phyloP scores from a whole-genome alignment of 2,797 vertebrate species.

The Enteromius treurensis region DNA sequence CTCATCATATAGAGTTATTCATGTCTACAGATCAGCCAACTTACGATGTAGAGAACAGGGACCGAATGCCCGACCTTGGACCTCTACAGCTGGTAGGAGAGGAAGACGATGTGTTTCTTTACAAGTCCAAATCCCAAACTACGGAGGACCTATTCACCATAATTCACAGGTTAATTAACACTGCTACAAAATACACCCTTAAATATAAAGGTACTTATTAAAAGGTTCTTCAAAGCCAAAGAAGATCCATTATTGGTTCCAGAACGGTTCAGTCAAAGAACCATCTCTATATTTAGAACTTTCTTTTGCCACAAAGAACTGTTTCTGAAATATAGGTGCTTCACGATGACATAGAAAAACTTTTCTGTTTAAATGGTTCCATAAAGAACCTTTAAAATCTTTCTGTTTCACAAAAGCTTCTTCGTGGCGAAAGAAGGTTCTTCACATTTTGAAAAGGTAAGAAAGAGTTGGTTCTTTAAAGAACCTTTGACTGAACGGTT shows the following conservation, averaged over 20 bases:
- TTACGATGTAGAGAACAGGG: slow-evolving; percentile 29
- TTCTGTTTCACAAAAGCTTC: too few relatives aligned
- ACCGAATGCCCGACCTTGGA: slow-evolving; percentile 52
- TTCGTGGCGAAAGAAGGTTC: background rate
- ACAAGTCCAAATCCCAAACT: slow-evolving; percentile 72
- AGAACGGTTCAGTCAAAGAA: background rate
- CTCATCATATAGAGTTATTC: background rate
- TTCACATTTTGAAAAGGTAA: too few relatives aligned
- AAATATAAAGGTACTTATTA: background rate
- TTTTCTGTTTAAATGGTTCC: too few relatives aligned
- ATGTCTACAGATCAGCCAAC: slow-evolving; percentile 43
- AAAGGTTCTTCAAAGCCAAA: background rate
- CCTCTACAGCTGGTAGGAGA: slow-evolving; percentile 67
- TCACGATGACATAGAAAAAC: too few relatives aligned
- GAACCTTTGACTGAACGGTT: too few relatives aligned
- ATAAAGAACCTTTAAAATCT: too few relatives aligned
- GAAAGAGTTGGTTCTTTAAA: too few relatives aligned
- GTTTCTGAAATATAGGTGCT: too few relatives aligned
- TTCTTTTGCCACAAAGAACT: background rate
- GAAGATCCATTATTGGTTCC: background rate
- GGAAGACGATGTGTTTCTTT: slow-evolving; percentile 79
- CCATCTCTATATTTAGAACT: too few relatives aligned
- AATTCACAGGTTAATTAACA: slow-evolving; percentile 81
- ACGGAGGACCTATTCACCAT: slow-evolving; percentile 88
- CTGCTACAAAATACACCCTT: background rate